Evolutionary conservation across 2,113 vertebrate genomes (phyloP).

Genomic region (Micronisus gabar): DNA sequence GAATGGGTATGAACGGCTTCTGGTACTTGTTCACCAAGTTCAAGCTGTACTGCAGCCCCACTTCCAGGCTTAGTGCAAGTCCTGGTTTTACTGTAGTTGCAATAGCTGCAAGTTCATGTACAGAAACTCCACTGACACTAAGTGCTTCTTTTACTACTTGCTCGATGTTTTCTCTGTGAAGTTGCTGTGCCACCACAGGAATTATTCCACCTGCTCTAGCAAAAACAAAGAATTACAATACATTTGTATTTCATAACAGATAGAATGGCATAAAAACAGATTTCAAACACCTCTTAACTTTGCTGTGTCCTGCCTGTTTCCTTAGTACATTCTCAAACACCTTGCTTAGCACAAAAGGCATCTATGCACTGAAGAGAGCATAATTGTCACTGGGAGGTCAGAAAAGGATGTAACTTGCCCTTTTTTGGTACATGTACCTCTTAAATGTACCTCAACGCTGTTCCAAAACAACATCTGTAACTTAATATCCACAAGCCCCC

Average conservation of each 20-base stretch:
- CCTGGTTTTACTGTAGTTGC: constrained; percentile 92
- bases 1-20: constrained; percentile 92
- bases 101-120: constrained; percentile 80
- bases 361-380: neutral
- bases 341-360: neutral
- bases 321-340: neutral
- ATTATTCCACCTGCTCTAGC: constrained; percentile 90
- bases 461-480: neutral
- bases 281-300: neutral
- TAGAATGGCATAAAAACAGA: neutral
- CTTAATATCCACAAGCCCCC: neutral
- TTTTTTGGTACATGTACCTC: neutral
- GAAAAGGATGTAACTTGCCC: neutral
- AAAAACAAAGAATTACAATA: neutral
- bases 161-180: constrained; percentile 87
- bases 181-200: constrained; percentile 85
- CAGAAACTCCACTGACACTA: constrained; percentile 66
- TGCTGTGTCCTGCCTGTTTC: neutral
- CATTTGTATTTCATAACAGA: neutral
- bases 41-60: constrained; percentile 85
- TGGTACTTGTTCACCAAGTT: constrained; percentile 75
- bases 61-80: constrained; percentile 82
- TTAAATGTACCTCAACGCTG: neutral
- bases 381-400: neutral
- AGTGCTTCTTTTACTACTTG: constrained; percentile 85